phyloP scores from a whole-genome alignment of 2,888 invertebrate species.

The Parapristionchus giblindavisi region DNA sequence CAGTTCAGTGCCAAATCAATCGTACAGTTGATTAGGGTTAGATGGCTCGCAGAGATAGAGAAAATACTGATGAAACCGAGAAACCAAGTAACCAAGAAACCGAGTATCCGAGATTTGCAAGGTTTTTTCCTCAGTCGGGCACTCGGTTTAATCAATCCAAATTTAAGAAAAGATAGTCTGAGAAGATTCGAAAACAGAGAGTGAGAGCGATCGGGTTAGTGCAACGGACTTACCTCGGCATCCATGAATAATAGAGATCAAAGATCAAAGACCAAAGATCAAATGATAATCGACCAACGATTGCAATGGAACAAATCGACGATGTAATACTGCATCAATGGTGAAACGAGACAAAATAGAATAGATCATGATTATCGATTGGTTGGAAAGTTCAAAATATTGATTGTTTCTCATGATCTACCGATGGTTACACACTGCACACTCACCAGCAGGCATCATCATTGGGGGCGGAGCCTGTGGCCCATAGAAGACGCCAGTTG shows the following conservation, averaged over 20 bases:
- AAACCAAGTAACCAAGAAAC: neutral
- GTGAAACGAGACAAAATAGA: too few species aligned
- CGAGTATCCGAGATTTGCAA: neutral
- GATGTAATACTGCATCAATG: neutral
- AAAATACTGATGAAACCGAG: neutral
- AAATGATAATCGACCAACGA: neutral
- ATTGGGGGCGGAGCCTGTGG: neutral
- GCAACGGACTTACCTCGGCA: conserved; percentile 5
- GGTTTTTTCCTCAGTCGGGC: too few species aligned
- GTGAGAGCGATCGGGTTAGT: conserved; percentile 31
- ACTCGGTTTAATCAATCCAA: too few species aligned
- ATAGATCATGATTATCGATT: too few species aligned
- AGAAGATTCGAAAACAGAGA: neutral
- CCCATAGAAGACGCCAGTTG: conserved; percentile 1
- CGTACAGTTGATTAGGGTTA: neutral
- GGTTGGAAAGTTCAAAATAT: too few species aligned
- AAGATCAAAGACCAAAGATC: neutral
- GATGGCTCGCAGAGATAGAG: neutral
- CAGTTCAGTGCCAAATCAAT: too few species aligned
- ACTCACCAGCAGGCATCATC: too few species aligned
- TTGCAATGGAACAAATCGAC: neutral
- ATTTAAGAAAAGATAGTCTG: conserved; percentile 16
- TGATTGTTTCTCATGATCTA: too few species aligned
- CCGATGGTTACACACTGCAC: neutral
- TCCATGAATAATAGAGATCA: too few species aligned